phyloP scores from a whole-genome alignment of 2,888 invertebrate species.

The Chymomyza fuscimana region DNA sequence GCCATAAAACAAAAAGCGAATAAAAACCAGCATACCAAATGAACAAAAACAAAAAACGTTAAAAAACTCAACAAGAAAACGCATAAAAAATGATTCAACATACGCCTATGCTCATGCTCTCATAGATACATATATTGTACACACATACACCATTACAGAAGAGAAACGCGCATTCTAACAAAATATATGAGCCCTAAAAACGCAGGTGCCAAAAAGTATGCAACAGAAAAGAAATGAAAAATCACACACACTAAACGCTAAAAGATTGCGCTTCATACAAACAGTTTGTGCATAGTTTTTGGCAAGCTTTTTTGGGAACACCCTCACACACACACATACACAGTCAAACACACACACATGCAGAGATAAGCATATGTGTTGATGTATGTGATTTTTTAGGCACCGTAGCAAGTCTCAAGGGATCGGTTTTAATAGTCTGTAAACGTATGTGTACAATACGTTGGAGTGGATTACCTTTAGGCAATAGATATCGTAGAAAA shows the following conservation, averaged over 20 bases:
- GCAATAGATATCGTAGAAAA: too few species aligned
- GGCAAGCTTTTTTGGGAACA: background rate
- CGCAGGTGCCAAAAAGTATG: conserved; percentile 66
- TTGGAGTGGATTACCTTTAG: too few species aligned
- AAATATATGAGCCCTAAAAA: conserved; percentile 17
- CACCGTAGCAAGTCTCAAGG: too few species aligned
- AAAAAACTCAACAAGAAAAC: conserved; percentile 13
- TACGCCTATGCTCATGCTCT: conserved; percentile 11
- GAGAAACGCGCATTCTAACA: conserved; percentile 15
- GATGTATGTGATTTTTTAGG: background rate
- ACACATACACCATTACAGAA: conserved; percentile 1
- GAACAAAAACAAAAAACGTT: background rate
- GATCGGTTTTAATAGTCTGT: too few species aligned
- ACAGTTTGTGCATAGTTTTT: conserved; percentile 17
- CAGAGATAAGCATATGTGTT: background rate
- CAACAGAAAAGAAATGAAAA: conserved; percentile 54
- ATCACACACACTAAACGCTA: conserved; percentile 65
- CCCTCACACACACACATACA: background rate
- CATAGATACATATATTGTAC: background rate
- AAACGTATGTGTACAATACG: too few species aligned
- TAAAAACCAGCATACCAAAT: background rate
- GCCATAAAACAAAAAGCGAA: conserved; percentile 63
- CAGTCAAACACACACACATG: background rate
- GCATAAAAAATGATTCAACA: conserved; percentile 58
- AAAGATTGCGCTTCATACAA: conserved; percentile 49